A percentile compares a stretch with the other conserved stretches of the same genome.
Conservation (phyloP, 2,113 vertebrate genomes). For the Heliornis fulica region DNA sequence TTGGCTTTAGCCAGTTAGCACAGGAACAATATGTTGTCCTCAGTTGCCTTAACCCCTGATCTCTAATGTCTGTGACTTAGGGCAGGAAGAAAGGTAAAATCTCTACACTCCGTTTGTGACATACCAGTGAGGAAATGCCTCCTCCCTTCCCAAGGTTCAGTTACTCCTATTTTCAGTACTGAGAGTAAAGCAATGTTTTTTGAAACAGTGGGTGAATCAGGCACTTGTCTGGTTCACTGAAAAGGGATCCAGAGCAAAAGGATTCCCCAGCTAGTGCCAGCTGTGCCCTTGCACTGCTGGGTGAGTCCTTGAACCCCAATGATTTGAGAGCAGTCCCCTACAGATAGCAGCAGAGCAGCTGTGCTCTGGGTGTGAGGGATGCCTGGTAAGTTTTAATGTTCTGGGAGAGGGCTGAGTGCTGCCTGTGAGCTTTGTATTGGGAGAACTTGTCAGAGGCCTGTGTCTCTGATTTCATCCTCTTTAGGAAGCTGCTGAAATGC, state of each 20-base stretch:
- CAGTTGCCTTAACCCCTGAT: neutral
- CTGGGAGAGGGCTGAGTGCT: neutral
- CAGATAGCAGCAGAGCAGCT: neutral
- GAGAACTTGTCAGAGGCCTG: neutral
- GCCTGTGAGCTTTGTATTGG: neutral
- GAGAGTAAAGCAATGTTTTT: neutral
- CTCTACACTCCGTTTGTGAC: neutral
- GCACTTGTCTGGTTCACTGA: neutral
- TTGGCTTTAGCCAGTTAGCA: neutral
- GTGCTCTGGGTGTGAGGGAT: neutral
- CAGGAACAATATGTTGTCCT: neutral
- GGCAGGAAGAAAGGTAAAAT: neutral
- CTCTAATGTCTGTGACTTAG: neutral
- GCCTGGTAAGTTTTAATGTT: neutral
- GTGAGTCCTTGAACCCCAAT: accelerated
- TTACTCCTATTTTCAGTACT: neutral
- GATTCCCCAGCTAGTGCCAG: neutral
- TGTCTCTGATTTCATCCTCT: neutral
- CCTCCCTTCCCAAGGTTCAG: neutral
- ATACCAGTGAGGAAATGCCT: neutral
- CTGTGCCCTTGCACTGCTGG: neutral
- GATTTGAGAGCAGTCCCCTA: neutral
- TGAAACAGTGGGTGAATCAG: neutral
- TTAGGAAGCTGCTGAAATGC: neutral
- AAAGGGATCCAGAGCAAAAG: neutral